Evolutionary conservation across 2,113 vertebrate species (phyloP).

Genomic region (Pipa parva): DNA sequence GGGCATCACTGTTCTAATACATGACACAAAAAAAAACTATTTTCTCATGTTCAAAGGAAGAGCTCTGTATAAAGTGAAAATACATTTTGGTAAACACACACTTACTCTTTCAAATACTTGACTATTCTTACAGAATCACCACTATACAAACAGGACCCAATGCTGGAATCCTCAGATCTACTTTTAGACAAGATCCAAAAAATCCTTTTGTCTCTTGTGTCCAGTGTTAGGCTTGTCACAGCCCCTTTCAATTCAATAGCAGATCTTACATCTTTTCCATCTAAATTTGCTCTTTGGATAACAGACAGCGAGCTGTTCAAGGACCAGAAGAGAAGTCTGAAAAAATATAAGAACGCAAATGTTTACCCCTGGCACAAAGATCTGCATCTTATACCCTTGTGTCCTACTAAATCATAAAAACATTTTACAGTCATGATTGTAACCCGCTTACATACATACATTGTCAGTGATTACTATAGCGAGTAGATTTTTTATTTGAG

Average conservation of each 20-base stretch:
- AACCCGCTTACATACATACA: too few relatives aligned
- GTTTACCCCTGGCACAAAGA: too few relatives aligned
- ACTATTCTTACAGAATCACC: conserved; percentile 64
- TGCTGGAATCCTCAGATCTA: conserved; percentile 49
- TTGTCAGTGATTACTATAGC: too few relatives aligned
- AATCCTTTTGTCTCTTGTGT: conserved; percentile 64
- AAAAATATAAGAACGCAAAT: too few relatives aligned
- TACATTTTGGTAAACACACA: conserved; percentile 29
- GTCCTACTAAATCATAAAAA: too few relatives aligned
- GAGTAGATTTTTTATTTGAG: too few relatives aligned
- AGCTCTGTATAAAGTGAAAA: neutral
- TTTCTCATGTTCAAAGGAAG: too few relatives aligned
- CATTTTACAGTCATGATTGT: too few relatives aligned
- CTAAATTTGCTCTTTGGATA: conserved; percentile 64
- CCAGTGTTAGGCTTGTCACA: conserved; percentile 64
- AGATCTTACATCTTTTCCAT: conserved; percentile 50
- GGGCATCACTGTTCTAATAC: too few relatives aligned
- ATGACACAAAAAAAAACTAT: too few relatives aligned
- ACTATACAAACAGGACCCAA: conserved; percentile 76
- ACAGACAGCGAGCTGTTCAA: conserved; percentile 63
- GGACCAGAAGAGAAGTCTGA: conserved; percentile 85
- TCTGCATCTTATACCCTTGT: too few relatives aligned
- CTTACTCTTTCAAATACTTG: conserved; percentile 64
- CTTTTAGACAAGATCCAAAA: conserved; percentile 76
- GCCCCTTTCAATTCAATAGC: conserved; percentile 61